Conservation (phyloP, 1,140 invertebrate species). For the Ceratosolen solmsi region DNA sequence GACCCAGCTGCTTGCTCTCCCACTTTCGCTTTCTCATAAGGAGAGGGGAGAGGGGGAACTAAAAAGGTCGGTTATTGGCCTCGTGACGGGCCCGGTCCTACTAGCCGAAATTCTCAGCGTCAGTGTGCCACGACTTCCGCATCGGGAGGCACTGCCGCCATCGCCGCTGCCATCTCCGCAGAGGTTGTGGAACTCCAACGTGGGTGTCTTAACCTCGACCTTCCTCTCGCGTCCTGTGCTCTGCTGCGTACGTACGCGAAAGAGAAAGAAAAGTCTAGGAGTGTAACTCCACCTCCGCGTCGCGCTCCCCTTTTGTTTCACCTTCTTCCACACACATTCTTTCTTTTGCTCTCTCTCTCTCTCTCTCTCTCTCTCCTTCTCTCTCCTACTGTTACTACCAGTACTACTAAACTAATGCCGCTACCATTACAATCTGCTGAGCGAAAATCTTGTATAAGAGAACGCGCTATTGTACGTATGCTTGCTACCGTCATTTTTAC, state of each 20-base stretch:
- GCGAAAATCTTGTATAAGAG: too few species aligned
- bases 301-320: not conserved
- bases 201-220: constrained; percentile 62
- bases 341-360: not conserved
- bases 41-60: constrained; percentile 13
- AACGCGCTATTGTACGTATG: not conserved
- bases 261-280: not conserved
- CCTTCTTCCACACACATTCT: not conserved
- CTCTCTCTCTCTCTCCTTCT: too few species aligned
- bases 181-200: constrained; percentile 49
- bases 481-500: not conserved
- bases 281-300: constrained; percentile 2
- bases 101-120: constrained; percentile 47
- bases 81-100: constrained; percentile 26
- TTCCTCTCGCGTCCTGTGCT: constrained; percentile 56
- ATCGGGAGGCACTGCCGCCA: constrained; percentile 4
- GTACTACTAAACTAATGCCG: too few species aligned
- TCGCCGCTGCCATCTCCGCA: not conserved
- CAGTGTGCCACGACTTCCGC: constrained; percentile 43
- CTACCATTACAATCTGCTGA: too few species aligned
- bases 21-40: constrained; percentile 48
- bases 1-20: constrained; percentile 42
- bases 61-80: constrained; percentile 52
- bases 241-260: not conserved
- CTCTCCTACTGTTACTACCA: too few species aligned